Conservation (phyloP, 2,113 vertebrate genomes). For the Podarcis raffonei region DNA sequence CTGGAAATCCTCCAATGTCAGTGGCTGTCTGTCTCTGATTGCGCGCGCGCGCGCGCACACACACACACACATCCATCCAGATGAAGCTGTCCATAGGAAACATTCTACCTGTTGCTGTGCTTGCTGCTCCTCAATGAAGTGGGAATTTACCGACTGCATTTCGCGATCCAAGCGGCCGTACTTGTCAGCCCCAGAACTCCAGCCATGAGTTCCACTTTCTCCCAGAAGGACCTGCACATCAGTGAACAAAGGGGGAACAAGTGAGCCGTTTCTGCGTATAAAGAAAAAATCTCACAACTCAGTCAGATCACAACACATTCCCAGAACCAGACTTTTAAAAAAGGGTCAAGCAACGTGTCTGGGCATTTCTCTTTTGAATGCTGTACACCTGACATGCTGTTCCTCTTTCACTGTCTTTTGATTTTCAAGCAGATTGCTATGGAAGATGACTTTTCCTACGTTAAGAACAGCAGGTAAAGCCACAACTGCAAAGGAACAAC, state of each 20-base stretch:
- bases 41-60: too few relatives aligned
- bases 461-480: not conserved
- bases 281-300: not conserved
- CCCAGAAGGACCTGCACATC: conserved; percentile 80
- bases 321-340: not conserved
- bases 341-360: not conserved
- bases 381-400: not conserved
- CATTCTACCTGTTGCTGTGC: conserved; percentile 91
- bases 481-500: too few relatives aligned
- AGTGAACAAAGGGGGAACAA: not conserved
- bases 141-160: conserved; percentile 88
- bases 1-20: not conserved
- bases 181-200: conserved; percentile 83
- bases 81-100: not conserved
- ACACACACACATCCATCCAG: not conserved
- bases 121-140: conserved; percentile 95
- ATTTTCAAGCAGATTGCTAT: not conserved
- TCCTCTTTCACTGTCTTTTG: not conserved
- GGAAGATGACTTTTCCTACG: not conserved
- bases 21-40: not conserved
- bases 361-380: not conserved
- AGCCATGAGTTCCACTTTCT: conserved; percentile 81
- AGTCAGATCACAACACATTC: not conserved
- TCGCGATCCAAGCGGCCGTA: conserved; percentile 85
- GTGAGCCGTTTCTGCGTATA: not conserved